Percentiles rank a stretch among this genome's conserved stretches.
Conservation (phyloP, 64 coral and sea anemone species). For the Cladopsammia gracilis region DNA sequence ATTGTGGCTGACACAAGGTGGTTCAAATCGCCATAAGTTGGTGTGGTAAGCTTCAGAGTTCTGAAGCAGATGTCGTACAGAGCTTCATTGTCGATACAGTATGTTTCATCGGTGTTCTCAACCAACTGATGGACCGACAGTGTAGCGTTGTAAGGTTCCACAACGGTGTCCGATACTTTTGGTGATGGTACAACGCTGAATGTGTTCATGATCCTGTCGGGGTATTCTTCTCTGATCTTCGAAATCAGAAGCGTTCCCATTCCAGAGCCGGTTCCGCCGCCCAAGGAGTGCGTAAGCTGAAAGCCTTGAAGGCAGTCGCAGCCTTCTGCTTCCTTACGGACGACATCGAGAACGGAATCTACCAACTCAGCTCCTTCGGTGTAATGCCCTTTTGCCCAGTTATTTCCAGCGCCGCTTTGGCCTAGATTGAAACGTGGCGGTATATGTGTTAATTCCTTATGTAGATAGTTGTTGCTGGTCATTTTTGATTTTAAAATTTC, state of each 20-base stretch:
- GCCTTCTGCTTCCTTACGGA: conserved; percentile 71
- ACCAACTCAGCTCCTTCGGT: conserved; percentile 79
- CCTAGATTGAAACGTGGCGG: conserved; percentile 20
- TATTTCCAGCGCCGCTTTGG: conserved; percentile 79
- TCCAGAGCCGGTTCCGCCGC: conserved; percentile 72
- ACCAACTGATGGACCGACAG: conserved; percentile 81
- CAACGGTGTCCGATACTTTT: conserved; percentile 75
- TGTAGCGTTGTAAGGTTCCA: conserved; percentile 78
- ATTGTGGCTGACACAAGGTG: conserved; percentile 69
- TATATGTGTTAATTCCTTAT: not conserved
- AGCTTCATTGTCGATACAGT: conserved; percentile 72
- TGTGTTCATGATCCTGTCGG: conserved; percentile 80
- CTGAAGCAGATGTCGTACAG: conserved; percentile 72
- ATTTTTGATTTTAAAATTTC: too few species aligned
- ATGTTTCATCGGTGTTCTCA: conserved; percentile 76
- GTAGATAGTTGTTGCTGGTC: not conserved
- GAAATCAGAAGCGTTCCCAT: conserved; percentile 80
- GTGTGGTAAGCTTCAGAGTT: conserved; percentile 56
- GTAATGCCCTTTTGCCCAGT: conserved; percentile 82
- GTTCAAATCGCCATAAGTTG: conserved; percentile 67
- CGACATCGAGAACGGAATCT: conserved; percentile 73
- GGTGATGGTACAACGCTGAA: conserved; percentile 79
- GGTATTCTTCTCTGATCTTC: conserved; percentile 76
- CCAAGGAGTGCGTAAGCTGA: conserved; percentile 74
- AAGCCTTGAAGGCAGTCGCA: conserved; percentile 81